Evolutionary conservation across 1,140 invertebrate species (phyloP).

Genomic region (Cotesia chilonis): DNA sequence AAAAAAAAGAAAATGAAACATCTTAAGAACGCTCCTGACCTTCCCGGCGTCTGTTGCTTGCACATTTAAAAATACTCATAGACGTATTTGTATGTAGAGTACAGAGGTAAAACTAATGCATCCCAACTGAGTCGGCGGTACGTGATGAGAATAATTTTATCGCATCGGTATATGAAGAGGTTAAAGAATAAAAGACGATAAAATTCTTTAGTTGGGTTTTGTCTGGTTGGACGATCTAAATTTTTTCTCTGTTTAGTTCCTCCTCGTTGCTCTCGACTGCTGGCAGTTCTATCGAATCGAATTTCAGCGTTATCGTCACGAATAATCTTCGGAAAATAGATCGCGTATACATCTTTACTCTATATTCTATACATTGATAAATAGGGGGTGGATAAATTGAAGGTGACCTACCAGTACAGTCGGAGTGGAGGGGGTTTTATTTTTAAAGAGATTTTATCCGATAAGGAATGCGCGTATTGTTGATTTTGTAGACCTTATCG

Average conservation of each 20-base stretch:
- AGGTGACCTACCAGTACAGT: no score
- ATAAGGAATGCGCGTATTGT: no score
- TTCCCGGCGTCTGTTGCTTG: slow-evolving; percentile 15
- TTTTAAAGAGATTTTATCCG: no score
- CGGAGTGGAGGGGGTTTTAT: no score
- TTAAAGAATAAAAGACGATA: neutral
- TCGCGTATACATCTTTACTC: neutral
- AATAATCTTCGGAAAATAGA: slow-evolving; percentile 4
- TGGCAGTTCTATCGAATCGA: slow-evolving; percentile 9
- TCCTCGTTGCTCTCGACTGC: neutral
- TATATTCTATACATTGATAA: neutral
- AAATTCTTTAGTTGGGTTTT: neutral
- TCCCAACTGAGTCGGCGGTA: slow-evolving; percentile 41
- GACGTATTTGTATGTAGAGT: no score
- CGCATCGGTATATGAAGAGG: neutral
- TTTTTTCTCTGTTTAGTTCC: neutral
- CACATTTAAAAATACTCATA: slow-evolving; percentile 24
- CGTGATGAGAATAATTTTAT: slow-evolving; percentile 46
- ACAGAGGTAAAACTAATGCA: slow-evolving; percentile 41
- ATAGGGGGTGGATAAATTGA: no score
- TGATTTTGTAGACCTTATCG: no score
- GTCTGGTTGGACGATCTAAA: neutral
- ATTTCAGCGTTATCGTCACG: neutral
- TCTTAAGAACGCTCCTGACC: slow-evolving; percentile 14
- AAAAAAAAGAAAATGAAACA: neutral